Evolutionary conservation across 1,140 invertebrate species (phyloP), one percentile per base, ranked within the genome.

Genomic region (Monomorium pharaonis): DNA sequence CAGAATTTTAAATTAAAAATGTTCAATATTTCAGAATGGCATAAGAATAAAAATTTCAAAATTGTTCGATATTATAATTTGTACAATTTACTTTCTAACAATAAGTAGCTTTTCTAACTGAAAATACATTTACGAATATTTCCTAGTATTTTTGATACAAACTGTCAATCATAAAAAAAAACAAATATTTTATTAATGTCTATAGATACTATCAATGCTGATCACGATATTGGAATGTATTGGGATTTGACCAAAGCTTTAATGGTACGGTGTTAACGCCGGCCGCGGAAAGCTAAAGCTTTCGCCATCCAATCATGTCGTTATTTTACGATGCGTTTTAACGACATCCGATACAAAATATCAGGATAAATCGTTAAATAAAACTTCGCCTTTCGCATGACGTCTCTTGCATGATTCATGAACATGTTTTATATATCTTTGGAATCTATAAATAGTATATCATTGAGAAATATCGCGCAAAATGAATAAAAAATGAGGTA

Each of bases 361-460:
- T 44, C 5, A 60, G 2, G 14, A 21, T 37, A 51, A 77, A 7
- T 65, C 30, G 14, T 51, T 78, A 63, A 78, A 78, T 51, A 49
- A 63, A 63, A 67, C 12, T 7, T 58, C 49, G 14, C 42, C 16
- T 37, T 37, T 37, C n/a, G 21, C 30, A 42, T 14, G 5, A 6
- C 51, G n/a, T 33, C 27, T 10, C 37, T 78, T 78, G 27, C n/a
- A 67, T 65, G 30, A 78, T 78, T 65, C n/a, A 78, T 65, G n/a
- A 78, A 30, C 12, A 5, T 12, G 24, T 62, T 60, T 77, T 63
- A 49, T 30, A 75, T 44, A 49, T 63, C 27, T 67, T 49, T 24
- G 14, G 7, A 2, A 65, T 21, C 12, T 3, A n/a, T 77, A 77
- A 63, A 63, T 54, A 56, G n/a, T 58, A 10, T 58, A 27, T 62